phyloP scores from a whole-genome alignment of 1,140 invertebrate genomes.

The Pseudachorutes palmiensis region DNA sequence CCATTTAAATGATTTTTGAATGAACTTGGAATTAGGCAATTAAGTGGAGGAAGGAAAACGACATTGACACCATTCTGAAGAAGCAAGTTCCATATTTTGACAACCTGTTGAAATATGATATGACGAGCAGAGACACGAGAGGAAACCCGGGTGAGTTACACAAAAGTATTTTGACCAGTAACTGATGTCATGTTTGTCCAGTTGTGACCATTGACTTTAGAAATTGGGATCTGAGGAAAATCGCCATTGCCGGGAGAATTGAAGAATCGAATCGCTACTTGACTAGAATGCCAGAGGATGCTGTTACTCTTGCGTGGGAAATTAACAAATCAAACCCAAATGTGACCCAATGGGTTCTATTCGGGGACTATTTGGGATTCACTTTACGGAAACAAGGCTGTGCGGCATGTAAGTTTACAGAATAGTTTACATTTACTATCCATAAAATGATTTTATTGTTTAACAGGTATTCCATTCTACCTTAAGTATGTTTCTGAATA shows the following conservation, averaged over 20 bases:
- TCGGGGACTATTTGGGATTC: background rate
- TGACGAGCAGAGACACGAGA: background rate
- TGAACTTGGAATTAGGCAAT: background rate
- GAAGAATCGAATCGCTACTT: background rate
- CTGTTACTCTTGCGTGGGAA: background rate
- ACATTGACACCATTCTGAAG: background rate
- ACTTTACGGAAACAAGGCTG: background rate
- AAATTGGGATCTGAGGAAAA: background rate
- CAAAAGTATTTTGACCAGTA: too few relatives aligned
- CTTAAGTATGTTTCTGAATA: background rate
- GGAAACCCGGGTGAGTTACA: background rate
- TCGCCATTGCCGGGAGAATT: background rate
- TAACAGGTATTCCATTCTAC: background rate
- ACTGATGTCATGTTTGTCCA: background rate
- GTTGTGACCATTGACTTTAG: background rate
- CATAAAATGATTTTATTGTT: background rate
- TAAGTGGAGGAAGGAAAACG: slow-evolving; percentile 1
- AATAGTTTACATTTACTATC: background rate
- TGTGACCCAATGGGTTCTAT: background rate
- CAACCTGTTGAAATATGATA: background rate
- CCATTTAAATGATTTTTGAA: background rate
- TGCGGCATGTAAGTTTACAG: background rate
- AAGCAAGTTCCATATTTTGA: background rate
- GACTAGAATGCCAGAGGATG: background rate
- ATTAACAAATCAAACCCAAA: background rate